Evolutionary conservation across 2,113 vertebrate genomes (phyloP), one percentile per base, ranked within the genome.

Genomic region (Machaerirhynchus nigripectus): DNA sequence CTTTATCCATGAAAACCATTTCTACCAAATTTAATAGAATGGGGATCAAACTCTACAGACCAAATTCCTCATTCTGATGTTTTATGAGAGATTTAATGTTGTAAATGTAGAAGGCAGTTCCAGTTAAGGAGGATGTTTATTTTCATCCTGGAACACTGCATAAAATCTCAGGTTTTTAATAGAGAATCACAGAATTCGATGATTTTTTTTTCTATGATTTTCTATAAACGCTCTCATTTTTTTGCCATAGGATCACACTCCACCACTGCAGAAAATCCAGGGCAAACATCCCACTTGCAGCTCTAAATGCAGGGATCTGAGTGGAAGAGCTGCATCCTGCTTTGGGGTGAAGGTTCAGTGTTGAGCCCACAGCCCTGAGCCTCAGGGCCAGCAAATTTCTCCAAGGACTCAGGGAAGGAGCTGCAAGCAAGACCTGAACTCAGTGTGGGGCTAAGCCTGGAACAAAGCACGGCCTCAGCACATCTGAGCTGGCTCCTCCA

Each of bases 241-340:
- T 76, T 59, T 49, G 18, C 42, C 53, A 24, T 0, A 11, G 35
- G n/a, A 33, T 44, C 74, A 28, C 33, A 12, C 21, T 4, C 11
- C 37, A 22, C 3, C 63, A 18, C 1, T 47, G 44, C 71, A 67
- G 18, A 6, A 84, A 78, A 16, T 0, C 20, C 77, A 47, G 11
- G 27, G 15, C 46, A 47, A 9, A 2, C 7, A n/a, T 10, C 5
- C 23, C 40, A 21, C 27, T 3, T n/a, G 44, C 63, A 84, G 84
- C 39, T 42, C 0, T 0, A 44, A 55, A 11, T 1, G 46, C 5
- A 77, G 44, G 1, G 1, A 52, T 18, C 27, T 46, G 69, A 49
- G 2, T 17, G 73, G 37, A 46, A 50, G 60, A 47, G 84, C 42
- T 22, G 49, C 3, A 21, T 31, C 52, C 0, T 9, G 8, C 4